Base-by-base conservation (phyloP, 1,140 invertebrate genomes). In the Mylabris phalerata region DNA sequence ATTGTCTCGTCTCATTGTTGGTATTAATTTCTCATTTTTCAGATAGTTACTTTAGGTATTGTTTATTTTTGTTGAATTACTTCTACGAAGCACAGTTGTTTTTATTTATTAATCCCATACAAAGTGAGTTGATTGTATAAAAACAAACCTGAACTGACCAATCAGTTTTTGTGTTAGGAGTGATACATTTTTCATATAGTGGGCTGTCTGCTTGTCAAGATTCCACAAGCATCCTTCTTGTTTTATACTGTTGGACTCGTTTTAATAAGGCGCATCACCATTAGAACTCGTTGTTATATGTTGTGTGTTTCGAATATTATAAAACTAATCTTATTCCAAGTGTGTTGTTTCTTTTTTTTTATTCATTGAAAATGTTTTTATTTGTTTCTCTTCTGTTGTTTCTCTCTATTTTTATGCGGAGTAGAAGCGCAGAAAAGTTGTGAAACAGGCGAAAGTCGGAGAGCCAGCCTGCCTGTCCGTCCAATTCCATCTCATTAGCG, bases 401-500 rank as follows among this genome's bases (percentile, higher is more conserved):
- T 32, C 57, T 51, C 50, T 57, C 49, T 48, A 49, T 32, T 32
- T 7, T 19, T 32, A 4, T 32, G 2, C 7, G 7, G 4, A 54
- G 24, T 32, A 39, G 60, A 50, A 61, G 57, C 52, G 48, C 50
- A 61, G 62, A 65, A 70, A 68, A 68, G 66, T 68, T 66, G 66
- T 64, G 56, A 70, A 69, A 32, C 67, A 32, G 61, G 64, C 65
- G 61, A 64, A 67, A 66, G 68, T 19, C 19, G 19, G 19, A 19
- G 19, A 19, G 19, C 19, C 19, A 19, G 19, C 19, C 19, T 19
- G 19, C 67, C 41, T 71, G 71, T 73, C 71, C 67, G 64, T 73
- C 70, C 71, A 70, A 73, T 73, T 73, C 66, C 70, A 73, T 71
- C 71, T 73, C 71, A 73, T 73, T 73, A 73, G 70, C 68, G 71